A percentile compares a stretch with the other conserved stretches of the same genome.
These are phyloP conservation scores for Oncorhynchus clarkii DNA, from an alignment of 2,113 vertebrate genomes.

Conservation along the genomic window DNA sequence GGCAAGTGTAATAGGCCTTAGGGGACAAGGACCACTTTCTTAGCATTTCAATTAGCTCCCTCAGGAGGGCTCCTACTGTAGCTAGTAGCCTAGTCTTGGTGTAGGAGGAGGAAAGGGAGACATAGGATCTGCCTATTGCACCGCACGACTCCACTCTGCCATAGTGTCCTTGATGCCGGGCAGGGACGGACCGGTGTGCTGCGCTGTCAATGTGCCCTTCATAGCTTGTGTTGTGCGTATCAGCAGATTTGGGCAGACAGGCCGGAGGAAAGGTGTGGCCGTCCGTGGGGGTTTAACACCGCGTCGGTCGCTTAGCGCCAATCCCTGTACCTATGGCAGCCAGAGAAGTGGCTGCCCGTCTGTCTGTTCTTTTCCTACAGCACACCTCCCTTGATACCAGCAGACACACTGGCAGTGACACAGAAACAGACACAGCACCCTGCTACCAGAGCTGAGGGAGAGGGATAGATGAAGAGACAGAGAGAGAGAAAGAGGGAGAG, in stretches of 20 bases:
- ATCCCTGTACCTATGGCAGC: too few species aligned
- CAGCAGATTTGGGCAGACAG: conserved; percentile 31
- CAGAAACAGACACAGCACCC: neutral
- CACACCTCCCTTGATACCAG: neutral
- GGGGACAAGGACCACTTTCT: conserved; percentile 50
- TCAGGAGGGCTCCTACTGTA: neutral
- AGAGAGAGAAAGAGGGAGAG: neutral
- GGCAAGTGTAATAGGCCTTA: conserved; percentile 30
- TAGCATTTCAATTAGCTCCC: conserved; percentile 29
- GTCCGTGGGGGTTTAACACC: neutral
- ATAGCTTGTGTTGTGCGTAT: conserved; percentile 7
- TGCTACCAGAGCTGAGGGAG: neutral
- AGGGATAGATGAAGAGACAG: neutral
- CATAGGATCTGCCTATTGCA: neutral
- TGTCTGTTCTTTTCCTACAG: neutral
- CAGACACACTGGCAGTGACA: neutral
- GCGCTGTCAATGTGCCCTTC: conserved; percentile 6
- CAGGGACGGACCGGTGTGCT: neutral
- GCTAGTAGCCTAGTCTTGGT: neutral
- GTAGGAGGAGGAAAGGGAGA: neutral
- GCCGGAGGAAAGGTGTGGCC: conserved; percentile 13
- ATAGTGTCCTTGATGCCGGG: neutral
- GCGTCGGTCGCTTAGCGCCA: too few species aligned
- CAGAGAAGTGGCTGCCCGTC: too few species aligned
- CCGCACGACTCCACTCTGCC: neutral